Conservation (phyloP, 2,113 vertebrate genomes). For the Cavia aperea region DNA sequence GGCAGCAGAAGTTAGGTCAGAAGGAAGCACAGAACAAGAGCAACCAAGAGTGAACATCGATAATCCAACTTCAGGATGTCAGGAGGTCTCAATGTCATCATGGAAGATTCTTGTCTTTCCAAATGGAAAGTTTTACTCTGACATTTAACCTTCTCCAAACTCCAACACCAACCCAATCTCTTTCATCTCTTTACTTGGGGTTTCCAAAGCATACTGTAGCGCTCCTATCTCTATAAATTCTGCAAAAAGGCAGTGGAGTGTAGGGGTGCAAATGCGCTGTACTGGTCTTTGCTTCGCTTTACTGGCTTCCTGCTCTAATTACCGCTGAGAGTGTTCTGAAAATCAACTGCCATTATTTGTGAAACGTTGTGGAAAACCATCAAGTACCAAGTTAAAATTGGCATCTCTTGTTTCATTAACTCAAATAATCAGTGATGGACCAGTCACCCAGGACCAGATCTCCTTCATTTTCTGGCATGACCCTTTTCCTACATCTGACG, state of each 20-base stretch:
- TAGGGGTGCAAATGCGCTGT: not conserved
- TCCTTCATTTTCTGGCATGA: not conserved
- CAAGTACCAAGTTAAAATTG: not conserved
- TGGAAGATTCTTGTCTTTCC: not conserved
- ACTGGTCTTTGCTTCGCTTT: not conserved
- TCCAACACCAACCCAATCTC: not conserved
- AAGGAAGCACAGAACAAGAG: not conserved
- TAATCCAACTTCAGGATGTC: not conserved
- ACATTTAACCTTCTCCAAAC: not conserved
- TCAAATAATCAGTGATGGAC: not conserved
- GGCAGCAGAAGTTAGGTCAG: not conserved
- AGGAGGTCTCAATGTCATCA: not conserved
- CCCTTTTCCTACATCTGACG: not conserved
- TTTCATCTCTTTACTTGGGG: not conserved
- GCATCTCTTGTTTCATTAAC: constrained; percentile 7
- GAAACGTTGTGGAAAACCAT: constrained; percentile 30
- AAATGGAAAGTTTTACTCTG: constrained; percentile 2
- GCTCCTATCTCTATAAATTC: not conserved
- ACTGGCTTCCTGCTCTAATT: constrained; percentile 34
- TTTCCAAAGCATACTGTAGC: not conserved
- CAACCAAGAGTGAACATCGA: not conserved
- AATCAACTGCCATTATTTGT: constrained; percentile 37
- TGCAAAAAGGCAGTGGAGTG: not conserved
- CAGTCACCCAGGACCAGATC: not conserved
- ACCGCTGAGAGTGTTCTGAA: not conserved